Base-by-base conservation (phyloP, 2,888 invertebrate species). In the Eupithecia vulgata region DNA sequence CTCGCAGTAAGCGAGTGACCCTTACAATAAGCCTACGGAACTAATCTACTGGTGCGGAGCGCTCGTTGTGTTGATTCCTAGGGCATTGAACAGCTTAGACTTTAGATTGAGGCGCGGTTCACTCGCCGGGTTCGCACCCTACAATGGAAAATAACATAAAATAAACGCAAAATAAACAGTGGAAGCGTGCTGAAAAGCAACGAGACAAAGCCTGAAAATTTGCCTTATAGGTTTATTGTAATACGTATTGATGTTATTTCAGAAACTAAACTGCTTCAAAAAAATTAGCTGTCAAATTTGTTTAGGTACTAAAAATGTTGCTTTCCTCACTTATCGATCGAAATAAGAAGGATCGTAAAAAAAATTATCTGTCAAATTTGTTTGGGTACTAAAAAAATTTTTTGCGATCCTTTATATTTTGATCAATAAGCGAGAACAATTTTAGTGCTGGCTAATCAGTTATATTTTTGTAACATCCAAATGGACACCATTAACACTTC, bases 1-100 rank as follows among this genome's bases (percentile, higher is more conserved):
- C 77, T 81, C 84, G 80, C 80, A 78, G 65, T 59, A 85, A 85
- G 85, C 86, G 79, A 86, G 85, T 85, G 84, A 81, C 81, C 78
- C 82, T 84, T 83, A 75, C 62, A 75, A 71, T 76, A 78, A 64
- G 72, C 62, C 72, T 81, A 81, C 72, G 65, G 70, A 67, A 65
- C 87, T 21, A 85, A 80, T 82, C 92, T 94, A 93, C 90, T 94
- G 92, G 89, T 93, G 93, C 84, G 92, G 90, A 87, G 91, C 80
- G 87, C 87, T 95, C 86, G 93, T 95, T 83, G 96, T 96, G 95
- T 97, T 96, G 94, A 97, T 96, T 88, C 97, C 97, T 94, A 97
- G 95, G 89, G 96, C 97, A 95, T 96, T 96, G 95, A 97, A 97
- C 91, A 97, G 95, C 96, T 97, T 97, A 93, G 96, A 97, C 95